Evolutionary conservation across 2,888 invertebrate genomes (phyloP).

Genomic region (Miltochrista miniata): DNA sequence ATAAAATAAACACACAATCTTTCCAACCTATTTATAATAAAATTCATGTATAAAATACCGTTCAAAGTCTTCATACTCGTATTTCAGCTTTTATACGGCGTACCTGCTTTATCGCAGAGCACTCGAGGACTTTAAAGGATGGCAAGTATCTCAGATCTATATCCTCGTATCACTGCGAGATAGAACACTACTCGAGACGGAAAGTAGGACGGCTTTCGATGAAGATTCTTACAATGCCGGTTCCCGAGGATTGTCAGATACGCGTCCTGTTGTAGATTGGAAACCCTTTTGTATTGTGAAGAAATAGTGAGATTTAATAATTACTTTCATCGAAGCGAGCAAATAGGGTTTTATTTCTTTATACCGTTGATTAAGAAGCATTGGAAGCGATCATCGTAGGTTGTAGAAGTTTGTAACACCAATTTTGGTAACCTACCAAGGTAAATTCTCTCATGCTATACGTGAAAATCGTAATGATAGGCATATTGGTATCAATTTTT

Average conservation of each 20-base stretch:
- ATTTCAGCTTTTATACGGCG: background rate
- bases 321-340: slow-evolving; percentile 1
- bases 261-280: slow-evolving; percentile 20
- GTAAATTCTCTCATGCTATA: too few relatives aligned
- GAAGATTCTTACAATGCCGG: slow-evolving; percentile 31
- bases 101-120: background rate
- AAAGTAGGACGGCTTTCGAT: slow-evolving; percentile 34
- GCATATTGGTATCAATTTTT: too few relatives aligned
- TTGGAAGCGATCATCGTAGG: too few relatives aligned
- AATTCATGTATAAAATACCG: background rate
- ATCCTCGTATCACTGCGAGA: slow-evolving; percentile 3
- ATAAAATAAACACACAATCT: background rate
- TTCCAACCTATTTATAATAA: background rate
- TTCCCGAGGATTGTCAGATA: slow-evolving; percentile 28
- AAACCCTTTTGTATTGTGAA: too few relatives aligned
- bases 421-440: too few relatives aligned
- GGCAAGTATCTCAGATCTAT: slow-evolving; percentile 1
- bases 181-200: slow-evolving; percentile 21
- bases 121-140: slow-evolving; percentile 1
- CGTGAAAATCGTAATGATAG: too few relatives aligned
- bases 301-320: too few relatives aligned
- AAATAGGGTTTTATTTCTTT: too few relatives aligned
- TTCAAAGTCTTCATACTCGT: background rate
- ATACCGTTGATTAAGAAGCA: too few relatives aligned
- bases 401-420: too few relatives aligned